These are phyloP conservation scores for Serinus canaria DNA, from an alignment of 2,113 vertebrate genomes.

Conservation along the genomic window DNA sequence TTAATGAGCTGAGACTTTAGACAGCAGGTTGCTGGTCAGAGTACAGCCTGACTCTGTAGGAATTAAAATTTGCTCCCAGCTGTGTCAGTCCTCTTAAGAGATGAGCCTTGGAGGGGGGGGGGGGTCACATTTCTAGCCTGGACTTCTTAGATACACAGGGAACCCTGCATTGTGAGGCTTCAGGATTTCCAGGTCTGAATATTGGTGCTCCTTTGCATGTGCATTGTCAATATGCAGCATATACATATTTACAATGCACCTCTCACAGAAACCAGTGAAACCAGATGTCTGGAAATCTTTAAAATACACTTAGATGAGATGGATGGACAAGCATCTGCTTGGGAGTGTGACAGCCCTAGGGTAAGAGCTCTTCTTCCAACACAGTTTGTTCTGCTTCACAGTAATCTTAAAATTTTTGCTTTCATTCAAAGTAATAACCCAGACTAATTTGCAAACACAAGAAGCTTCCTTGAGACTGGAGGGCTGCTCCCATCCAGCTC, in stretches of 20 bases:
- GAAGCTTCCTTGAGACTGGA: not conserved
- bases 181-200: not conserved
- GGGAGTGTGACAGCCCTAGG: not conserved
- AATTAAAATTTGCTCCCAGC: not conserved
- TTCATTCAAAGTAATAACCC: not conserved
- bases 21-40: not conserved
- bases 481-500: not conserved
- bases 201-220: not conserved
- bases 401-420: not conserved
- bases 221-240: not conserved
- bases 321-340: not conserved
- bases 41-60: not conserved
- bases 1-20: not conserved
- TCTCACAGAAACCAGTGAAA: not conserved
- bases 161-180: not conserved
- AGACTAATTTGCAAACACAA: not conserved
- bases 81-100: not conserved
- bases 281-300: not conserved
- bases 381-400: not conserved
- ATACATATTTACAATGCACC: rapidly evolving
- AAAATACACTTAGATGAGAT: not conserved
- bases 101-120: not conserved
- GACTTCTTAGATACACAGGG: not conserved
- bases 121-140: not conserved
- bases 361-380: not conserved